Evolutionary conservation across 2,888 invertebrate genomes (phyloP).

Genomic region (Rambutsinella grinnellia): DNA sequence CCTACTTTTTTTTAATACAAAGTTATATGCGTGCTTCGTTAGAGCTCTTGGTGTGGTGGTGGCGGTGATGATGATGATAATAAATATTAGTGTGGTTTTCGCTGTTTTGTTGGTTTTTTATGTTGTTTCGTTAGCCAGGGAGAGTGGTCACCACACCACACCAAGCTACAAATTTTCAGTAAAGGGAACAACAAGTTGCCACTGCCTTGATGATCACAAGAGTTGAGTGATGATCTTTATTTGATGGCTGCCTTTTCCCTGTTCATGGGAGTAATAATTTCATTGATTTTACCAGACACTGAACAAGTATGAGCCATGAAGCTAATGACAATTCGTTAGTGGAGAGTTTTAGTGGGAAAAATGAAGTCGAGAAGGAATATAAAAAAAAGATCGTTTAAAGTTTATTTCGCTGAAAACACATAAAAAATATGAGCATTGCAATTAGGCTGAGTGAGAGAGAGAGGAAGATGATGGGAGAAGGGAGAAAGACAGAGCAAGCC

Average conservation of each 20-base stretch:
- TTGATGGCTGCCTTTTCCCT: not conserved
- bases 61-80: conserved; percentile 48
- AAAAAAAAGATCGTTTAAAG: too few species aligned
- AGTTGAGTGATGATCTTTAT: not conserved
- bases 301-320: conserved; percentile 20
- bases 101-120: conserved; percentile 54
- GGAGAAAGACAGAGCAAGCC: too few species aligned
- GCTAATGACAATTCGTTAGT: conserved; percentile 37
- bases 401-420: too few species aligned
- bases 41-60: conserved; percentile 20
- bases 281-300: conserved; percentile 17
- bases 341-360: too few species aligned
- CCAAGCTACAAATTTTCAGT: too few species aligned
- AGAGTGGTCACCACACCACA: too few species aligned
- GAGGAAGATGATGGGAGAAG: too few species aligned
- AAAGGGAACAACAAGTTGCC: conserved; percentile 25
- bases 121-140: conserved; percentile 42
- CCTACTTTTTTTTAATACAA: not conserved
- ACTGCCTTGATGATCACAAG: conserved; percentile 7
- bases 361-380: not conserved
- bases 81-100: conserved; percentile 57
- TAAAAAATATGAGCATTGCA: too few species aligned
- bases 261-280: conserved; percentile 9
- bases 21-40: conserved; percentile 15
- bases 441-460: too few species aligned